Conservation (phyloP, 2,797 vertebrate species). For the Vipera ursinii region DNA sequence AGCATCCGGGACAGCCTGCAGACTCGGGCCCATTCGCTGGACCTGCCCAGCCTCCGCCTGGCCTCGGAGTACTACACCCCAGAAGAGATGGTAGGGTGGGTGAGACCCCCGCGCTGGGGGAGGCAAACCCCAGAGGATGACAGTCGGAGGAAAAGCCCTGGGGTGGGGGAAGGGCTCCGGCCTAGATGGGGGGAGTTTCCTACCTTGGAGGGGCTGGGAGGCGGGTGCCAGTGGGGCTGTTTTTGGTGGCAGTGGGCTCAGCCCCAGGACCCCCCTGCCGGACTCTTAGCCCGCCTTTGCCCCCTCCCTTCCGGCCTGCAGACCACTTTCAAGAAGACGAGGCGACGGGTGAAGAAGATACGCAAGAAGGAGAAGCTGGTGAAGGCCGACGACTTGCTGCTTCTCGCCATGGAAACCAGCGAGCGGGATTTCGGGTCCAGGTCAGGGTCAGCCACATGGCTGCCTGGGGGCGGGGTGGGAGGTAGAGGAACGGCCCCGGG, state of each 20-base stretch:
- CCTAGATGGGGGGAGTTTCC: background rate
- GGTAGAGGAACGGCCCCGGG: rapidly evolving
- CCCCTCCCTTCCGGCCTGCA: rapidly evolving
- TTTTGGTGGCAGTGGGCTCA: background rate
- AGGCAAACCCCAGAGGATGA: background rate
- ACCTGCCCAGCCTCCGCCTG: slow-evolving; percentile 72
- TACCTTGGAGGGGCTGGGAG: too few species aligned
- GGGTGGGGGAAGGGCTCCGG: background rate
- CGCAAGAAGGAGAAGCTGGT: slow-evolving; percentile 81
- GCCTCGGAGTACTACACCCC: slow-evolving; percentile 87
- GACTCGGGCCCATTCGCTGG: slow-evolving; percentile 82
- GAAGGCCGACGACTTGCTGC: slow-evolving; percentile 62
- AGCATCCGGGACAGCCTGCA: slow-evolving; percentile 79
- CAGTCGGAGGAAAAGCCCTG: rapidly evolving
- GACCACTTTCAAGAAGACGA: slow-evolving; percentile 86
- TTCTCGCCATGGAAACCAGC: slow-evolving; percentile 72
- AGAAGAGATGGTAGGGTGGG: slow-evolving; percentile 81
- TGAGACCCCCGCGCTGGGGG: rapidly evolving
- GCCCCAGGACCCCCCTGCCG: rapidly evolving
- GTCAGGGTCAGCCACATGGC: slow-evolving; percentile 36
- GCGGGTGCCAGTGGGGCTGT: background rate
- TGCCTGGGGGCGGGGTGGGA: background rate
- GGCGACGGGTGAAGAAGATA: slow-evolving; percentile 83
- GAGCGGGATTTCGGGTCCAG: slow-evolving; percentile 84
- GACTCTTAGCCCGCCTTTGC: too few species aligned